A percentile compares a stretch with the other conserved stretches of the same genome.
phyloP scores from a whole-genome alignment of 2,888 invertebrate genomes.

The Formica aserva region DNA sequence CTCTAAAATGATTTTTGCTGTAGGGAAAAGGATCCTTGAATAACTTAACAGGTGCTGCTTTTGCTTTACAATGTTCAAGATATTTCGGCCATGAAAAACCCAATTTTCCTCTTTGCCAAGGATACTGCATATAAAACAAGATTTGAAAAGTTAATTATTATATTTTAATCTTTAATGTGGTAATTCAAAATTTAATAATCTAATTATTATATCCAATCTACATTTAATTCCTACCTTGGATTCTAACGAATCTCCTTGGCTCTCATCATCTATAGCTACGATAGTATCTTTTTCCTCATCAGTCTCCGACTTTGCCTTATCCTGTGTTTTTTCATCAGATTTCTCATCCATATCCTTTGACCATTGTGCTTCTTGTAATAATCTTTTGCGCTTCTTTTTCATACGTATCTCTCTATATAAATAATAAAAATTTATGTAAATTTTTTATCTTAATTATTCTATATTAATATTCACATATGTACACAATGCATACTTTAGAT shows the following conservation, averaged over 20 bases:
- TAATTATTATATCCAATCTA: not conserved
- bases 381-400: conserved; percentile 83
- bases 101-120: conserved; percentile 90
- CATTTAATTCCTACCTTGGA: conserved; percentile 77
- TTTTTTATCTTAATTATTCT: not conserved
- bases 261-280: conserved; percentile 79
- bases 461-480: not conserved
- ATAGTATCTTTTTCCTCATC: conserved; percentile 84
- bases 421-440: conserved; percentile 23
- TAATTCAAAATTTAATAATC: conserved; percentile 16
- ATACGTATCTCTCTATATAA: conserved; percentile 79
- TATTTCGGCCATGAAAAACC: conserved; percentile 93
- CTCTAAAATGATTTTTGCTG: conserved; percentile 91
- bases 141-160: conserved; percentile 23
- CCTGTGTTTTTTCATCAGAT: conserved; percentile 77
- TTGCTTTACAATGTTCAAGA: conserved; percentile 90
- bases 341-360: conserved; percentile 78
- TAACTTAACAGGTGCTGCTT: conserved; percentile 91
- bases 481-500: conserved; percentile 74
- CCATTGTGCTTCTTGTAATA: conserved; percentile 81
- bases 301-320: conserved; percentile 80
- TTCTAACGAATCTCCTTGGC: conserved; percentile 75
- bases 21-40: conserved; percentile 93
- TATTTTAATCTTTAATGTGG: conserved; percentile 27
- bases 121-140: conserved; percentile 85